Conservation (phyloP, 2,888 invertebrate genomes). For the Stenodema calcarata region DNA sequence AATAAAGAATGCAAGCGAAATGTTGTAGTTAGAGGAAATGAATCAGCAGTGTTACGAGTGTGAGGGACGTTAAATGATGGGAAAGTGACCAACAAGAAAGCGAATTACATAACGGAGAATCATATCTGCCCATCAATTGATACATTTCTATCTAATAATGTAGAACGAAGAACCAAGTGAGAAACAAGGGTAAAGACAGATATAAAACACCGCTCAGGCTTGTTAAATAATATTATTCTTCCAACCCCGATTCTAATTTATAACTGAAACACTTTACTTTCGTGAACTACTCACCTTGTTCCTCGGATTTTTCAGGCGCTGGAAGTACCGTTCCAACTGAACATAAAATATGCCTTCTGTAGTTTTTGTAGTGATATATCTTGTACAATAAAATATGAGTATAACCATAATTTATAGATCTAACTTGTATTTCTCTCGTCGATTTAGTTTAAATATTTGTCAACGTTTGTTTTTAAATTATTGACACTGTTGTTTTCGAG, state of each 20-base stretch:
- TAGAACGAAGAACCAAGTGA: background rate
- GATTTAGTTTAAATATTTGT: background rate
- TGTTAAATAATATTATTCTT: constrained; percentile 35
- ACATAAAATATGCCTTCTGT: constrained; percentile 51
- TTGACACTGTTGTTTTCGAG: too few relatives aligned
- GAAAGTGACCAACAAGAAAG: background rate
- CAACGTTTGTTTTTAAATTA: too few relatives aligned
- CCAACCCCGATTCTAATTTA: constrained; percentile 19
- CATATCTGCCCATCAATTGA: background rate
- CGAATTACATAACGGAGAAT: background rate
- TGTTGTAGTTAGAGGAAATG: background rate
- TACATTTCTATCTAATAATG: background rate
- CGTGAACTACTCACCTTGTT: constrained; percentile 40
- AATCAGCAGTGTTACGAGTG: background rate
- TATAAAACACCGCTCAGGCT: constrained; percentile 35
- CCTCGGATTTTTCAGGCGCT: constrained; percentile 90
- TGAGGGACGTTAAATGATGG: background rate
- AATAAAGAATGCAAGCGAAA: background rate
- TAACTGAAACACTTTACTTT: constrained; percentile 17
- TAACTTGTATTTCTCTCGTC: background rate
- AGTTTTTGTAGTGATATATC: constrained; percentile 37
- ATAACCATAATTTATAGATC: background rate
- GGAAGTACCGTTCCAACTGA: constrained; percentile 90
- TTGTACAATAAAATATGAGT: constrained; percentile 25
- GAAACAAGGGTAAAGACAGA: background rate